Evolutionary conservation across 1,140 invertebrate species (phyloP).

Genomic region (Homarus americanus): DNA sequence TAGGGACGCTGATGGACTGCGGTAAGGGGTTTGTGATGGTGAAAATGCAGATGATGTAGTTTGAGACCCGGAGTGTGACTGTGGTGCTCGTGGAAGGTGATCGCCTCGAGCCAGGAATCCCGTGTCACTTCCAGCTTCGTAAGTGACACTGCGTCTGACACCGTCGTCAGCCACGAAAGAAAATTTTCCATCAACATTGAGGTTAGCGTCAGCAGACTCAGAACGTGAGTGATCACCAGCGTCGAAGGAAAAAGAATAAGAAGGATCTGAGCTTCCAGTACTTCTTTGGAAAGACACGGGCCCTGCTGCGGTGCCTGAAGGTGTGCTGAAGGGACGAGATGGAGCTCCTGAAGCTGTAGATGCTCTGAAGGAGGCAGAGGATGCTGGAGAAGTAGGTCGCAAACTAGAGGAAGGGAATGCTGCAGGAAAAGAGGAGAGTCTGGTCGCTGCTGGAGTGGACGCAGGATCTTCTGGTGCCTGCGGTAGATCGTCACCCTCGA

Average conservation of each 20-base stretch:
- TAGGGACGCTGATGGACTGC: background rate
- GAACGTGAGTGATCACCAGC: conserved; percentile 75
- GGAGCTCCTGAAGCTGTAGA: no score
- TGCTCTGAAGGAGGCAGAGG: background rate
- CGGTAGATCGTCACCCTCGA: conserved; percentile 67
- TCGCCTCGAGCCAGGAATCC: conserved; percentile 63
- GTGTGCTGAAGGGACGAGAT: background rate
- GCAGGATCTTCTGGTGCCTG: conserved; percentile 38
- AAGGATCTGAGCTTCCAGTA: conserved; percentile 45
- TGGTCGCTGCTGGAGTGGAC: conserved; percentile 39
- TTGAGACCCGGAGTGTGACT: conserved; percentile 12
- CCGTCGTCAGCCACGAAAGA: conserved; percentile 68
- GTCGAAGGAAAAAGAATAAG: conserved; percentile 70
- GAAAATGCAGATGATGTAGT: background rate
- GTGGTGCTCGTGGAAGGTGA: conserved; percentile 50
- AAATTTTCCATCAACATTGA: conserved; percentile 67
- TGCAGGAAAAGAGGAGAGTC: conserved; percentile 15
- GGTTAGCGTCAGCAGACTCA: conserved; percentile 60
- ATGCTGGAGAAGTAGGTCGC: background rate
- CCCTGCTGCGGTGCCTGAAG: background rate
- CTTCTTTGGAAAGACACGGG: background rate
- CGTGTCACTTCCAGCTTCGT: conserved; percentile 58
- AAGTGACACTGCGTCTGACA: conserved; percentile 50
- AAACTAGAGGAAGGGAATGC: background rate
- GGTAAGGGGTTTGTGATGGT: background rate